Evolutionary conservation across 2,888 invertebrate genomes (phyloP).

Genomic region (Volucella zonaria): DNA sequence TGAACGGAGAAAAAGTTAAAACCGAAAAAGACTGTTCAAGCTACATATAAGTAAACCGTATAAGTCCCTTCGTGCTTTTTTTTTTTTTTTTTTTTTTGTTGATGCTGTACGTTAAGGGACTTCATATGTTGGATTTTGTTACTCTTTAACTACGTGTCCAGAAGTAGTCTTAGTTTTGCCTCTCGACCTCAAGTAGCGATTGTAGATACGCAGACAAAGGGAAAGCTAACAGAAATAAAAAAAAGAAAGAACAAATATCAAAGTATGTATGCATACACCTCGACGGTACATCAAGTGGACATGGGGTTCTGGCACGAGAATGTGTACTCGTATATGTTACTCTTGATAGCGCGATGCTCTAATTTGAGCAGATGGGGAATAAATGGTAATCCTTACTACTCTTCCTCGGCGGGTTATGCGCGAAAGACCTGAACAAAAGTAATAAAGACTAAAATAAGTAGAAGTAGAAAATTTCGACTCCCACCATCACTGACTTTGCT

Average conservation of each 20-base stretch:
- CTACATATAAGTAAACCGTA: slow-evolving; percentile 36
- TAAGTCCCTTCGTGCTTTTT: slow-evolving; percentile 5
- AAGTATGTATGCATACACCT: too few species aligned
- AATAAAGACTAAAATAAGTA: slow-evolving; percentile 12
- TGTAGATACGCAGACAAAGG: slow-evolving; percentile 8
- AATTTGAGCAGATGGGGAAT: slow-evolving; percentile 58
- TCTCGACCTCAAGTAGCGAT: slow-evolving; percentile 47
- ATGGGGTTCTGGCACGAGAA: slow-evolving; percentile 4
- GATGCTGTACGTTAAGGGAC: slow-evolving; percentile 39
- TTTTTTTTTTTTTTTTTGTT: slow-evolving; percentile 17
- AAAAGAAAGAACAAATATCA: slow-evolving; percentile 39
- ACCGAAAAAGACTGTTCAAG: slow-evolving; percentile 50
- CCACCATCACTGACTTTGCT: slow-evolving; percentile 9
- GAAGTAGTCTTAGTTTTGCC: slow-evolving; percentile 43
- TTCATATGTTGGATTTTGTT: slow-evolving; percentile 32
- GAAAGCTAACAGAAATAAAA: neutral
- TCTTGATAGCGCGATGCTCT: slow-evolving; percentile 35
- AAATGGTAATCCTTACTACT: slow-evolving; percentile 56
- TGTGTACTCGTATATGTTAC: slow-evolving; percentile 2
- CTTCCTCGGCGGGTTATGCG: slow-evolving; percentile 40
- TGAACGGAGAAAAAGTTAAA: slow-evolving; percentile 36
- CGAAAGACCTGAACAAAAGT: slow-evolving; percentile 36
- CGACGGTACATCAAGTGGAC: slow-evolving; percentile 40
- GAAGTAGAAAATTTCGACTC: slow-evolving; percentile 10
- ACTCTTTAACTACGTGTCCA: slow-evolving; percentile 54